Conservation (phyloP, 2,888 invertebrate species). For the Phalangium opilio region DNA sequence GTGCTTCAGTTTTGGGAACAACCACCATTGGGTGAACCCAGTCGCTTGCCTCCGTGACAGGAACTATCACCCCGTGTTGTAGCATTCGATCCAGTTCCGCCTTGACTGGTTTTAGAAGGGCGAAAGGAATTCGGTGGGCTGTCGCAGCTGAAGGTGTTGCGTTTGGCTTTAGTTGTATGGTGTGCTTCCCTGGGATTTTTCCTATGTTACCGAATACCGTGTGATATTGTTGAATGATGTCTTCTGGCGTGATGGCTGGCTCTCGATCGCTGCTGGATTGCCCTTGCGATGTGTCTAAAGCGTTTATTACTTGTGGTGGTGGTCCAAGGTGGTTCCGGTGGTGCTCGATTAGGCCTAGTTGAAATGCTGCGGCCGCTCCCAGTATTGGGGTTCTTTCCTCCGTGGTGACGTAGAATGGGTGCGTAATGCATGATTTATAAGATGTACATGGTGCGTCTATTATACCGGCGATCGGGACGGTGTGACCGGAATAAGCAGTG, state of each 20-base stretch:
- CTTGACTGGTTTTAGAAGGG: constrained; percentile 8
- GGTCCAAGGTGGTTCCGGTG: too few relatives aligned
- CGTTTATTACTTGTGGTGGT: too few relatives aligned
- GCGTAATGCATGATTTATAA: too few relatives aligned
- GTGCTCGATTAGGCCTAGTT: too few relatives aligned
- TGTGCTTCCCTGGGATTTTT: background rate
- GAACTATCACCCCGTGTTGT: constrained; percentile 1
- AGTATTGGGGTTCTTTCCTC: too few relatives aligned
- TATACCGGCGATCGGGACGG: too few relatives aligned
- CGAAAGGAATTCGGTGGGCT: background rate
- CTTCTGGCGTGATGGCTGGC: background rate
- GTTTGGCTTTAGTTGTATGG: constrained; percentile 1
- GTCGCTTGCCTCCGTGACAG: constrained; percentile 1
- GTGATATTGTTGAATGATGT: constrained; percentile 3
- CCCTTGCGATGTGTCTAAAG: too few relatives aligned
- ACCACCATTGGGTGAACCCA: constrained; percentile 5
- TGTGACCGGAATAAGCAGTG: too few relatives aligned
- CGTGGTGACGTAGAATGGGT: too few relatives aligned
- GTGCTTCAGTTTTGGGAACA: background rate
- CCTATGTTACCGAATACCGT: constrained; percentile 5
- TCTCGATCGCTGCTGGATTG: too few relatives aligned
- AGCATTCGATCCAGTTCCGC: constrained; percentile 6
- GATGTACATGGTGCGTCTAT: too few relatives aligned
- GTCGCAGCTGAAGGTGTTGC: background rate
- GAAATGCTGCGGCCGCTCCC: too few relatives aligned